A percentile compares a stretch with the other conserved stretches of the same genome.
Evolutionary conservation across 2,797 vertebrate genomes (phyloP).

Genomic region (Falco concolor): DNA sequence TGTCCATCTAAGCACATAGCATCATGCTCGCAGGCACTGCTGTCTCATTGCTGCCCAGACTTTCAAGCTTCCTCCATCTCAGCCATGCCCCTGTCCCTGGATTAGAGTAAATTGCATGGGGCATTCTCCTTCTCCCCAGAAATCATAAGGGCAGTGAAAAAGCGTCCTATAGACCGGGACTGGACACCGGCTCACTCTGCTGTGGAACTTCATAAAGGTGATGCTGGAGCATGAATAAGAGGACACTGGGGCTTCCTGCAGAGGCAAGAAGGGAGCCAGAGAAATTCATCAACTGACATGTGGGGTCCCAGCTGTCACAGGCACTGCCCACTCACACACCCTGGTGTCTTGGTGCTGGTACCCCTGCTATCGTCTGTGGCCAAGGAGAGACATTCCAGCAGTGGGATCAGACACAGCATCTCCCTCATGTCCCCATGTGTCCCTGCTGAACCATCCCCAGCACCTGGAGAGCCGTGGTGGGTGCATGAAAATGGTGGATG

Average conservation of each 20-base stretch:
- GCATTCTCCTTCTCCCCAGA: not conserved
- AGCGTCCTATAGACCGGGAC: not conserved
- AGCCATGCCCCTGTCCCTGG: not conserved
- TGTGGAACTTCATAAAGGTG: not conserved
- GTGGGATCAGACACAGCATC: not conserved
- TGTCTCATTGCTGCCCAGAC: rapidly evolving
- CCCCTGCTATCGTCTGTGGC: rapidly evolving
- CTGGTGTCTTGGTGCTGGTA: not conserved
- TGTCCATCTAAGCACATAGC: not conserved
- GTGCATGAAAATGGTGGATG: rapidly evolving
- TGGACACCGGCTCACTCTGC: not conserved
- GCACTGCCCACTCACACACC: not conserved
- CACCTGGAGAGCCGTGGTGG: rapidly evolving
- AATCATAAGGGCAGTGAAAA: not conserved
- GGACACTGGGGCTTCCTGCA: not conserved
- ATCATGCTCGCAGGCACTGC: rapidly evolving
- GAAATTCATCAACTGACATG: not conserved
- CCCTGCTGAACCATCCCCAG: not conserved
- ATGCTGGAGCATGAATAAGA: not conserved
- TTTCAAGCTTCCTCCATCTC: not conserved
- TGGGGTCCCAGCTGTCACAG: not conserved
- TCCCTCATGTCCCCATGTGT: not conserved
- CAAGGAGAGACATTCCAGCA: not conserved
- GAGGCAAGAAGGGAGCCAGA: not conserved
- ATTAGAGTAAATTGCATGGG: not conserved